Evolutionary conservation across 2,113 vertebrate genomes (phyloP).

Genomic region (Cinclus cinclus): DNA sequence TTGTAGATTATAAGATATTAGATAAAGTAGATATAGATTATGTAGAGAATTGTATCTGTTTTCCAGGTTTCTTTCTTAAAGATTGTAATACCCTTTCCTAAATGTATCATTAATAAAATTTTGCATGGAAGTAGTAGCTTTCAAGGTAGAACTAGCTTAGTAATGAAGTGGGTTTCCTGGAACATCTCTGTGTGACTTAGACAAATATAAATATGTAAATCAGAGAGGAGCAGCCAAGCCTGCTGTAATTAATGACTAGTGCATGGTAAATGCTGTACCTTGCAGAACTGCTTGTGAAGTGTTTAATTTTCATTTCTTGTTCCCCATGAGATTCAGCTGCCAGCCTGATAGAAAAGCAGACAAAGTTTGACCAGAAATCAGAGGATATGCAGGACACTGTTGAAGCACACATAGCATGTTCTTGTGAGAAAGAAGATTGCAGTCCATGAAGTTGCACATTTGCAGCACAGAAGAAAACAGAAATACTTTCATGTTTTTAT

Average conservation of each 20-base stretch:
- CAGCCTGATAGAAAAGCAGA: constrained; percentile 25
- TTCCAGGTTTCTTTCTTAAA: not conserved
- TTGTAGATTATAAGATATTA: not conserved
- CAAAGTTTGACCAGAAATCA: constrained; percentile 14
- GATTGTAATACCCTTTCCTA: not conserved
- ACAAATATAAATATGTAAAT: not conserved
- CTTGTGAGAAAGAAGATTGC: constrained; percentile 1
- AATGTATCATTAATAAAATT: not conserved
- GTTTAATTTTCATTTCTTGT: not conserved
- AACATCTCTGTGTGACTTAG: not conserved
- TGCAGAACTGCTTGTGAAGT: not conserved
- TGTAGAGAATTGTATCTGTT: not conserved
- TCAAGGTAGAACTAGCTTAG: not conserved
- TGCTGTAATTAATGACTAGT: not conserved
- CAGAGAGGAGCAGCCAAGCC: not conserved
- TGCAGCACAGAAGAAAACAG: not conserved
- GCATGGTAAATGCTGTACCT: not conserved
- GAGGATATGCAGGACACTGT: constrained; percentile 36
- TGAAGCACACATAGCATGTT: constrained; percentile 45
- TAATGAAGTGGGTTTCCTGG: not conserved
- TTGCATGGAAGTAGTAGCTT: not conserved
- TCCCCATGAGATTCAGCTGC: constrained; percentile 18
- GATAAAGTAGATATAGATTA: not conserved
- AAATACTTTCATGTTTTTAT: constrained; percentile 41
- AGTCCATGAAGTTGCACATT: not conserved